phyloP scores from a whole-genome alignment of 2,797 vertebrate species.

The Pantherophis alleghaniensis region DNA sequence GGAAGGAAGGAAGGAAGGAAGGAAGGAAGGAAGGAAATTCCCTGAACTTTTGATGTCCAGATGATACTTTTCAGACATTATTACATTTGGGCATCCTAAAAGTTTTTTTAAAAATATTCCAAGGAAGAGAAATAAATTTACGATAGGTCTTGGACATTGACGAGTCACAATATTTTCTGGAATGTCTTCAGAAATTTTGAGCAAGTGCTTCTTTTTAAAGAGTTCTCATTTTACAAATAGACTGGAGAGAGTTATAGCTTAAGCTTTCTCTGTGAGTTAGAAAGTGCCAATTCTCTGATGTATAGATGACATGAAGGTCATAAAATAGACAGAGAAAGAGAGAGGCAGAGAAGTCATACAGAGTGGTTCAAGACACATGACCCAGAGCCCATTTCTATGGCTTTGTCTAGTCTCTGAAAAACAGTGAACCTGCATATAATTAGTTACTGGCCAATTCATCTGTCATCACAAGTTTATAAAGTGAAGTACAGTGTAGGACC shows the following conservation, averaged over 20 bases:
- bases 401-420: neutral
- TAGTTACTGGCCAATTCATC: neutral
- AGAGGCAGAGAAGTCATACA: neutral
- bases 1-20: rapidly evolving
- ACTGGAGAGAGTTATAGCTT: neutral
- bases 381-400: neutral
- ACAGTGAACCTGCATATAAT: neutral
- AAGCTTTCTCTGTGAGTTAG: neutral
- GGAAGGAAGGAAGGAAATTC: rapidly evolving
- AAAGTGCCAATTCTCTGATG: neutral
- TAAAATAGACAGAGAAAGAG: neutral
- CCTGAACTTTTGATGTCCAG: neutral
- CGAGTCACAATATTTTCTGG: neutral
- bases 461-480: neutral
- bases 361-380: neutral
- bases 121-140: neutral
- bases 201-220: neutral
- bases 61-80: neutral
- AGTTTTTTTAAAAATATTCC: neutral
- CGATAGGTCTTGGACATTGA: neutral
- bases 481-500: neutral
- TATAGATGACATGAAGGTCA: neutral
- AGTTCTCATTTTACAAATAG: neutral
- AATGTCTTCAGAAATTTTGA: neutral
- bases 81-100: neutral